A percentile compares a stretch with the other conserved stretches of the same genome.
phyloP scores from a whole-genome alignment of 2,113 vertebrate species.

The Ptilorrhoa leucosticta region DNA sequence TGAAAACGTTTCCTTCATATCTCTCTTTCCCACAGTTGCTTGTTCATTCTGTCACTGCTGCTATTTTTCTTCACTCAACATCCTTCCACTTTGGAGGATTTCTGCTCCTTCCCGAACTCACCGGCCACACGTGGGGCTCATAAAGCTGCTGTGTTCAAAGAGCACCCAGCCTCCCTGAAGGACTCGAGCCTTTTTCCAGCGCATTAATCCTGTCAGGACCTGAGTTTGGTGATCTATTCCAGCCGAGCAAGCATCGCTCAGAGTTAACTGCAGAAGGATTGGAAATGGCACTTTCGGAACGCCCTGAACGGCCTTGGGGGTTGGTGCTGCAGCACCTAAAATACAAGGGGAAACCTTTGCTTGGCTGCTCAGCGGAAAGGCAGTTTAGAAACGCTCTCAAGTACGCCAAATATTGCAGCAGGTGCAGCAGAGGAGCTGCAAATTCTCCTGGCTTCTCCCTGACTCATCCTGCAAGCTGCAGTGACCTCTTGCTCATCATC shows the following conservation, averaged over 20 bases:
- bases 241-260: neutral
- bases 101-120: neutral
- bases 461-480: neutral
- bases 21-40: neutral
- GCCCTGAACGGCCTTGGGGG: neutral
- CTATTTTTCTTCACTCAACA: neutral
- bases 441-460: neutral
- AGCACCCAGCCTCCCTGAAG: neutral
- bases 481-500: neutral
- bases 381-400: neutral
- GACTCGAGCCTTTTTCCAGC: neutral
- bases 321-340: neutral
- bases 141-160: neutral
- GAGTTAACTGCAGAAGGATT: neutral
- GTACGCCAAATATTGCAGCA: neutral
- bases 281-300: neutral
- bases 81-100: neutral
- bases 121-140: neutral
- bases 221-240: neutral
- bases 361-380: neutral
- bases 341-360: neutral
- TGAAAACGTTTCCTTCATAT: neutral
- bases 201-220: conserved; percentile 3
- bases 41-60: neutral
- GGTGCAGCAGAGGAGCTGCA: neutral